These are phyloP conservation scores for Lepus europaeus DNA, from an alignment of 2,113 vertebrate species.

Conservation along the genomic window DNA sequence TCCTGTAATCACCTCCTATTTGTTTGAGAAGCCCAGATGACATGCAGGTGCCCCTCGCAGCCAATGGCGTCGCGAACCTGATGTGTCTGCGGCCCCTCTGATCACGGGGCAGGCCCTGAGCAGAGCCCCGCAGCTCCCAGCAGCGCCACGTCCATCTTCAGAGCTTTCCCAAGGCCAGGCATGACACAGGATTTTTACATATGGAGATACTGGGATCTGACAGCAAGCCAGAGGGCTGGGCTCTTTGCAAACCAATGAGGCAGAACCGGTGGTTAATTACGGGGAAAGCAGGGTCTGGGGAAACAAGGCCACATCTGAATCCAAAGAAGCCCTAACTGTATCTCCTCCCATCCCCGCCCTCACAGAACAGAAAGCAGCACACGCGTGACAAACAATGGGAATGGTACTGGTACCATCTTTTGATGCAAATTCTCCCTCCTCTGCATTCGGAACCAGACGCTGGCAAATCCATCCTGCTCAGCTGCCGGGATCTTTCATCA, in stretches of 20 bases:
- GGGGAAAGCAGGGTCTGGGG: neutral
- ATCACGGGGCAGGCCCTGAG: neutral
- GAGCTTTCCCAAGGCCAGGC: neutral
- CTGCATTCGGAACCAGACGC: conserved; percentile 45
- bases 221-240: neutral
- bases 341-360: neutral
- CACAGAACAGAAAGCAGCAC: neutral
- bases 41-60: neutral
- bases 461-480: conserved; percentile 15
- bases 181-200: neutral
- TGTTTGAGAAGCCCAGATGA: conserved; percentile 54
- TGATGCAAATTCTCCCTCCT: neutral
- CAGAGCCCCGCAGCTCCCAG: neutral
- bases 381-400: neutral
- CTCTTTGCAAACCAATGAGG: conserved; percentile 13
- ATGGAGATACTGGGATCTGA: neutral
- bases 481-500: neutral
- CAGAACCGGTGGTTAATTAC: neutral
- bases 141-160: neutral
- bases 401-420: neutral
- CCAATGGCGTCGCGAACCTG: neutral
- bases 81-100: neutral
- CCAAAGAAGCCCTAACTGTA: neutral
- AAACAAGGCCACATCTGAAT: neutral
- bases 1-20: conserved; percentile 68